Evolutionary conservation across 2,113 vertebrate species (phyloP), one percentile per base, ranked within the genome.

Genomic region (Chinchilla lanigera): DNA sequence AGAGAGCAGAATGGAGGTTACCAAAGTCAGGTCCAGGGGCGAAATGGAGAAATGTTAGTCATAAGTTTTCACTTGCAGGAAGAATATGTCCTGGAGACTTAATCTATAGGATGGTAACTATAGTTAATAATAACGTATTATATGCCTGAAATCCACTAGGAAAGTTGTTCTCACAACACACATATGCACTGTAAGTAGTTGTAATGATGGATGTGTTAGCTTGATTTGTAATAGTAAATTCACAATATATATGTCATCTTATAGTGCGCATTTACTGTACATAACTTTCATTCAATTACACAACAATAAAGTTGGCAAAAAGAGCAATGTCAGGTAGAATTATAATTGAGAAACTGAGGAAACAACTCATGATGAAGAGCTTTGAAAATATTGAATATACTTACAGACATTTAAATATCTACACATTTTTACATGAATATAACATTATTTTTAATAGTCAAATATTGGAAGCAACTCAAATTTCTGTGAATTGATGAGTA

Each of bases 11-110:
- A 81, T 16, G 11, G 11, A 54, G 26, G 26, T 54, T 33, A 67
- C 4, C 24, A 56, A 73, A 52, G 6, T 2, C 12, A 4, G 22
- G 12, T 12, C 22, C 41, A 1, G 22, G 17, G 8, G 1, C 0
- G 24, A 28, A n/a, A 8, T n/a, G n/a, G 26, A 14, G n/a, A 20
- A 14, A 63, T 38, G 8, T 80, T 52, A 56, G 56, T 47, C 47
- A 38, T 52, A 24, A 24, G 5, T 24, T 44, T 38, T 80, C 30
- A 35, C 8, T 80, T 20, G 30, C 33, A 80, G 47, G 47, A 35
- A 50, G 47, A 52, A 35, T 67, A n/a, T 26, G 4, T 78, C 50
- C 44, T 78, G 26, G 44, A 50, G 0, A 77, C 28, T 78, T 16
- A 33, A 30, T 67, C 14, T 35, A 35, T n/a, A 14, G n/a, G 10